phyloP scores from a whole-genome alignment of 2,113 vertebrate genomes.

The Tympanuchus pallidicinctus region DNA sequence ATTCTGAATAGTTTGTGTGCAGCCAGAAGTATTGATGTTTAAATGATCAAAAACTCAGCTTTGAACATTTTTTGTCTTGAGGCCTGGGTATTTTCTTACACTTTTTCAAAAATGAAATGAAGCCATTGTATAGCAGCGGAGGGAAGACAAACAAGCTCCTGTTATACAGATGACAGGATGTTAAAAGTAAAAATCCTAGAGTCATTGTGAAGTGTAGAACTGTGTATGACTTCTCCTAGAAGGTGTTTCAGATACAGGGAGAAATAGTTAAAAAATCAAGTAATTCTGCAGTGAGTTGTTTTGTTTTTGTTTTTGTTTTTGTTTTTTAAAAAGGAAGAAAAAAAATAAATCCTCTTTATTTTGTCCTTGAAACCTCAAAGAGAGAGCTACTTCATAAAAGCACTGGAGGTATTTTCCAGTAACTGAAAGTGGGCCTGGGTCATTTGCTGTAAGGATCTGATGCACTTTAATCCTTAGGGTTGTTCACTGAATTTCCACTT shows the following conservation, averaged over 20 bases:
- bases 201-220: not conserved
- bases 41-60: constrained; percentile 26
- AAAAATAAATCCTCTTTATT: not conserved
- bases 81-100: not conserved
- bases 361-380: not conserved
- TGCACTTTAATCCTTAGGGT: constrained; percentile 16
- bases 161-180: not conserved
- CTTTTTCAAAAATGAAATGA: not conserved
- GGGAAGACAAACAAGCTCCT: not conserved
- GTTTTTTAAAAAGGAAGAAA: too few species aligned
- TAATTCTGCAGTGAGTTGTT: not conserved
- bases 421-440: not conserved
- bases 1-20: not conserved
- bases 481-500: constrained; percentile 1
- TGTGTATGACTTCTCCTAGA: not conserved
- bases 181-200: not conserved
- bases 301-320: too few species aligned
- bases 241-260: not conserved
- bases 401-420: not conserved
- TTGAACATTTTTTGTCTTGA: constrained; percentile 9
- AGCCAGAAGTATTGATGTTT: constrained; percentile 14
- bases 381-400: not conserved
- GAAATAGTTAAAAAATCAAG: not conserved
- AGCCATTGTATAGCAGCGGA: not conserved
- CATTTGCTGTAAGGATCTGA: not conserved